Percentiles rank a stretch among this genome's conserved stretches.
Evolutionary conservation across 2,113 vertebrate genomes (phyloP).

Genomic region (Lagenorhynchus albirostris): DNA sequence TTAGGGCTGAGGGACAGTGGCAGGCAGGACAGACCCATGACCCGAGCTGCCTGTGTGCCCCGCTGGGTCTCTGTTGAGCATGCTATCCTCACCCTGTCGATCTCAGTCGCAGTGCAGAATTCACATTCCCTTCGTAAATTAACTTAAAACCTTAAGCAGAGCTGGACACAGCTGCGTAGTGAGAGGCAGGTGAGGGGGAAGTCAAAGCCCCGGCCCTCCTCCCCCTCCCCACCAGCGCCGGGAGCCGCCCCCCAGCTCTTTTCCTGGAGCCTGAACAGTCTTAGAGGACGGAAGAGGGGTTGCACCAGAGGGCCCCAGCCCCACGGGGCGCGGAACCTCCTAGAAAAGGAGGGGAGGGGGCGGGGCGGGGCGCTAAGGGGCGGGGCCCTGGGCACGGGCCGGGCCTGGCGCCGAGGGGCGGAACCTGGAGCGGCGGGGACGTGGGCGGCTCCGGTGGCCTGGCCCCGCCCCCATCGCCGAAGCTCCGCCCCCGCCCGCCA

Average conservation of each 20-base stretch:
- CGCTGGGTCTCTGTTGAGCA: not conserved
- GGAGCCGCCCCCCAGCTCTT: too few species aligned
- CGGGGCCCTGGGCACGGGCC: not conserved
- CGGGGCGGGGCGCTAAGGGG: not conserved
- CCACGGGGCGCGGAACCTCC: accelerated
- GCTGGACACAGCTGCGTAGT: not conserved
- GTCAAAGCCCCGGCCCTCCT: not conserved
- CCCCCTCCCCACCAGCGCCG: not conserved
- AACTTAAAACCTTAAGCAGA: not conserved
- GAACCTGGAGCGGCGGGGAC: not conserved
- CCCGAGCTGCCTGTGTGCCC: not conserved
- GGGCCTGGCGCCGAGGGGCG: not conserved
- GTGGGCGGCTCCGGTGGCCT: not conserved
- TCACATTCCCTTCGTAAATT: not conserved
- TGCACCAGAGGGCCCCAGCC: not conserved
- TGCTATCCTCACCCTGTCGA: too few species aligned
- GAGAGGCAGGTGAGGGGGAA: not conserved
- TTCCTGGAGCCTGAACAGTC: too few species aligned
- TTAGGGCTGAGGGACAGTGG: too few species aligned
- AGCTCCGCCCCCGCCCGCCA: not conserved
- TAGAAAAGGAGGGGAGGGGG: not conserved
- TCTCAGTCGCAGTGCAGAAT: not conserved
- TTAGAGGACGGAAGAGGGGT: not conserved
- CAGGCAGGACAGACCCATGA: too few species aligned
- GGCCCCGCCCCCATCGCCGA: accelerated